Evolutionary conservation across 2,113 vertebrate species (phyloP).

Genomic region (Pungitius pungitius): DNA sequence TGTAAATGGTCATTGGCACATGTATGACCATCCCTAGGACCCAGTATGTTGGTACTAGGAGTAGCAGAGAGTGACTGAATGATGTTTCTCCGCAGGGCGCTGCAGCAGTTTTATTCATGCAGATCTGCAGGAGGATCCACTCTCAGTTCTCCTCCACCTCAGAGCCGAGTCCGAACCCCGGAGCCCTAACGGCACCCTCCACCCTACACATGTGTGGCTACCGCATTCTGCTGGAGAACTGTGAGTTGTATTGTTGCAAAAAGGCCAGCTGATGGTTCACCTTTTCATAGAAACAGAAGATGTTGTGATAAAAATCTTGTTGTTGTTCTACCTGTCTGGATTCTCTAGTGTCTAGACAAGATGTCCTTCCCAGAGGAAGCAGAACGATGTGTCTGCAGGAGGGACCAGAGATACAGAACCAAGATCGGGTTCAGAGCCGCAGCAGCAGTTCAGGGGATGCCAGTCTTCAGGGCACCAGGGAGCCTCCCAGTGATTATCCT

Average conservation of each 20-base stretch:
- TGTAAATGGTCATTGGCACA: not conserved
- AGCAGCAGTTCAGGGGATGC: conserved; percentile 14
- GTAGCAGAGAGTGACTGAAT: not conserved
- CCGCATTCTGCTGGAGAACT: conserved; percentile 64
- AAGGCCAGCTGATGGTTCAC: not conserved
- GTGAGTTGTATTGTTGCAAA: conserved; percentile 60
- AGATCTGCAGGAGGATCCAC: conserved; percentile 81
- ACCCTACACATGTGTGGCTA: conserved; percentile 70
- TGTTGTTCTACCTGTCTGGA: conserved; percentile 9
- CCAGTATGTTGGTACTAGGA: not conserved
- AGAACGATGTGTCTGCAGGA: conserved; percentile 57
- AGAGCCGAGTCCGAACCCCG: conserved; percentile 45
- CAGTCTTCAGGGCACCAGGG: conserved; percentile 26
- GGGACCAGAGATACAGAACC: conserved; percentile 47
- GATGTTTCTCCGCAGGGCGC: conserved; percentile 73
- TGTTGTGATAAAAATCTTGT: not conserved
- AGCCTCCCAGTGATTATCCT: conserved; percentile 23
- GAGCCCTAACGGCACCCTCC: conserved; percentile 16
- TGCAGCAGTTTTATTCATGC: conserved; percentile 80
- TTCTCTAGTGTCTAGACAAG: conserved; percentile 64
- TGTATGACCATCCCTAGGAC: not conserved
- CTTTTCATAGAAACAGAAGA: not conserved
- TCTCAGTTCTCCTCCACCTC: conserved; percentile 69
- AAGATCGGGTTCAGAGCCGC: conserved; percentile 43
- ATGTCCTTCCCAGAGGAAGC: conserved; percentile 66